These are phyloP conservation scores for Agrotis puta DNA, from an alignment of 2,888 invertebrate species.

Conservation along the genomic window DNA sequence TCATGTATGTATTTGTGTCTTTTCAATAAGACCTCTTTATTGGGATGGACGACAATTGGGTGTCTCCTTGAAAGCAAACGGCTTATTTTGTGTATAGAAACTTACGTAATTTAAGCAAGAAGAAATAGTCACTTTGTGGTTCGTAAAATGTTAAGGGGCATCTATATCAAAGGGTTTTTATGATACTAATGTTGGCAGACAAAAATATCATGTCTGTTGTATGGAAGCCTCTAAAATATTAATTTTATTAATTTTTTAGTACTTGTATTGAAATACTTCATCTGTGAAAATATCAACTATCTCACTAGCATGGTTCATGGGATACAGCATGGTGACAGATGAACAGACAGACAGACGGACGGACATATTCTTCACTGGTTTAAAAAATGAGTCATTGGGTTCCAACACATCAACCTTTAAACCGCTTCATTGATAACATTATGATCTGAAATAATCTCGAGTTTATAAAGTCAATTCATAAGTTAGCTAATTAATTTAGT, in stretches of 20 bases:
- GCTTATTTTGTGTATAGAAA: background rate
- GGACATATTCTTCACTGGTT: too few relatives aligned
- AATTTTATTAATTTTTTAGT: too few relatives aligned
- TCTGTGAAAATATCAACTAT: too few relatives aligned
- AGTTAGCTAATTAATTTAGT: constrained; percentile 25
- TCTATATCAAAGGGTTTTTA: too few relatives aligned
- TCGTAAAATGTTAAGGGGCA: background rate
- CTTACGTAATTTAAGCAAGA: background rate
- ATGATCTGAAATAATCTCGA: constrained; percentile 27
- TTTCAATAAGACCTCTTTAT: constrained; percentile 4
- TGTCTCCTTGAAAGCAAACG: background rate
- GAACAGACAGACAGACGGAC: too few relatives aligned
- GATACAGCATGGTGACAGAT: too few relatives aligned
- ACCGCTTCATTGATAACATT: constrained; percentile 24
- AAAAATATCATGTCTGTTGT: too few relatives aligned
- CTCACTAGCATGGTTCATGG: too few relatives aligned
- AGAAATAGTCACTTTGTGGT: constrained; percentile 1
- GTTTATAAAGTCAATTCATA: constrained; percentile 16
- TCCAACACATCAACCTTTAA: constrained; percentile 19
- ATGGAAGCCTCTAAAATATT: too few relatives aligned
- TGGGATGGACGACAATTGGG: constrained; percentile 1
- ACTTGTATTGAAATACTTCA: too few relatives aligned
- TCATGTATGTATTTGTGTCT: background rate
- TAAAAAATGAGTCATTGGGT: constrained; percentile 8
- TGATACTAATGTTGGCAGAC: too few relatives aligned